Evolutionary conservation across 2,888 invertebrate species (phyloP).

Genomic region (Anthoptus insignis): DNA sequence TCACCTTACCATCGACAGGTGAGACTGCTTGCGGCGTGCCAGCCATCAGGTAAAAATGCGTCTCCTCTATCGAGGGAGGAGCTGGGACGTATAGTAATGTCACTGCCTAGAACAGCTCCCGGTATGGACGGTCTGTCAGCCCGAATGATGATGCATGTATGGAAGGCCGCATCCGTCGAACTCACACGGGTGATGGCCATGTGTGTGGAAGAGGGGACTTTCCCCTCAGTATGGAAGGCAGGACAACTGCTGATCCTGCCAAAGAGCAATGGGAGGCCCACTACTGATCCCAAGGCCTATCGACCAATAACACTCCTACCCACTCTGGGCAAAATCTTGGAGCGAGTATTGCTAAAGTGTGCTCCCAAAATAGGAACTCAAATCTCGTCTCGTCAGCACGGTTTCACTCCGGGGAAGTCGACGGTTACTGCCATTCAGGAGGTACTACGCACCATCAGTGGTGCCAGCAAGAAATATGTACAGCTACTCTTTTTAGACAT

Average conservation of each 20-base stretch:
- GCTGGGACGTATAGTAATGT: conserved; percentile 42
- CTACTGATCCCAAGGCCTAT: conserved; percentile 46
- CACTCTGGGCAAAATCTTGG: conserved; percentile 54
- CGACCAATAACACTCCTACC: conserved; percentile 48
- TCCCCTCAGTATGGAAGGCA: conserved; percentile 51
- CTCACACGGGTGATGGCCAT: conserved; percentile 24
- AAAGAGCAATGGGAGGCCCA: conserved; percentile 50
- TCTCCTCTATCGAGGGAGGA: conserved; percentile 18
- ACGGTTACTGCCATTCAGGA: conserved; percentile 49
- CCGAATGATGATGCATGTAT: conserved; percentile 44
- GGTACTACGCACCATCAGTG: background rate
- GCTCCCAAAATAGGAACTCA: too few relatives aligned
- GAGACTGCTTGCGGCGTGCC: too few relatives aligned
- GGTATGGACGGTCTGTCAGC: conserved; percentile 54
- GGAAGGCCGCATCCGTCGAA: conserved; percentile 41
- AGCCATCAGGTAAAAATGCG: conserved; percentile 1
- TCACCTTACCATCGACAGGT: too few relatives aligned
- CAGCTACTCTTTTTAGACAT: conserved; percentile 53
- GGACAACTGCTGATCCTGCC: conserved; percentile 49
- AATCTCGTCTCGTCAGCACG: too few relatives aligned
- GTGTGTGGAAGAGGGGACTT: conserved; percentile 49
- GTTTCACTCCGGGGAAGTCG: conserved; percentile 39
- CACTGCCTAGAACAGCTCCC: conserved; percentile 52
- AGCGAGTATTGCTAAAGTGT: conserved; percentile 35
- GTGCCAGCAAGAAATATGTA: conserved; percentile 38